Percentiles rank a stretch among this genome's conserved stretches.
Evolutionary conservation across 2,888 invertebrate genomes (phyloP).

Genomic region (Andrena praecox): DNA sequence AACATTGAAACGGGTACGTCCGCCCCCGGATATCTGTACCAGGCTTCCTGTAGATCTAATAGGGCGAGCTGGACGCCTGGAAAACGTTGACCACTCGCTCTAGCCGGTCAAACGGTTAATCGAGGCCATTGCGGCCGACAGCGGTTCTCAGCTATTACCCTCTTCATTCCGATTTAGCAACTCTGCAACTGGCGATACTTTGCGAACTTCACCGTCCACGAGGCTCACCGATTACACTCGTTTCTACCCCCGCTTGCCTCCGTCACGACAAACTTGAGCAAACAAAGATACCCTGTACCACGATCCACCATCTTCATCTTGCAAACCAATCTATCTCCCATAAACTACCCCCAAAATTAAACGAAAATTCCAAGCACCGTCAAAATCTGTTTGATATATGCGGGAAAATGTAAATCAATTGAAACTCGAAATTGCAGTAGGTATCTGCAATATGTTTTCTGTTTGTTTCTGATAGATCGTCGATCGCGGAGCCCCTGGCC

Average conservation of each 20-base stretch:
- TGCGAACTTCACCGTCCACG: conserved; percentile 15
- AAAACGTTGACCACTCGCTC: conserved; percentile 77
- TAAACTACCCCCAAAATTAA: not conserved
- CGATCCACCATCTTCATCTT: not conserved
- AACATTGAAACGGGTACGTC: conserved; percentile 71
- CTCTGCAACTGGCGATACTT: conserved; percentile 15
- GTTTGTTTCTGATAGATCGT: not conserved
- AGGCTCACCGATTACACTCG: not conserved
- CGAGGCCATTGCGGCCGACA: conserved; percentile 75
- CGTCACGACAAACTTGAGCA: not conserved
- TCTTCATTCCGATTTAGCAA: conserved; percentile 26
- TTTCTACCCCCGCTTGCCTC: not conserved
- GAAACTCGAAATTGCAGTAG: not conserved
- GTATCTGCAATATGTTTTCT: not conserved
- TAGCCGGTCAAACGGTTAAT: conserved; percentile 78
- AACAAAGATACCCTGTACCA: not conserved
- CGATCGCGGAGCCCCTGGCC: too few species aligned
- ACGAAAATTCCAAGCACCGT: not conserved
- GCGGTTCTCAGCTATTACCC: conserved; percentile 73
- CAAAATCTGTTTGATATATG: too few species aligned
- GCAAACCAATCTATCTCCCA: not conserved
- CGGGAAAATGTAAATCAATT: not conserved
- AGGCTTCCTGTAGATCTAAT: conserved; percentile 72
- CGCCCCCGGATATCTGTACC: conserved; percentile 69
- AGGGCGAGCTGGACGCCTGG: conserved; percentile 72